A percentile compares a stretch with the other conserved stretches of the same genome.
These are phyloP conservation scores for Mystacides longicornis DNA, from an alignment of 2,888 invertebrate genomes.

Conservation along the genomic window DNA sequence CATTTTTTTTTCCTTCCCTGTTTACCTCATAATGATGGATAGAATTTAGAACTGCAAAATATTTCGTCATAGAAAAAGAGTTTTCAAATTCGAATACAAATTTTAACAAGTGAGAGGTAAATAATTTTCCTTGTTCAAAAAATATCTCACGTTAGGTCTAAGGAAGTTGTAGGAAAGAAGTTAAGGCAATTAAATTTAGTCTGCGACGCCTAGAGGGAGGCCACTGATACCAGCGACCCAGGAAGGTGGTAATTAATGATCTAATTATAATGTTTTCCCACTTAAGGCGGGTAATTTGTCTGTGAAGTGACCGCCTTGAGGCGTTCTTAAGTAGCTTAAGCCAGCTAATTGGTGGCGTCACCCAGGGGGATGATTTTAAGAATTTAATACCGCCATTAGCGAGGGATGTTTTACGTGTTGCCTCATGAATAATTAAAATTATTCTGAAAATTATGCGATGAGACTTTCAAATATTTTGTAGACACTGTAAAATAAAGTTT, in stretches of 20 bases:
- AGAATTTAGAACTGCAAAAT: no score
- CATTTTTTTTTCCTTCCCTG: no score
- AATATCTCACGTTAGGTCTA: no score
- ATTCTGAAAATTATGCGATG: neutral
- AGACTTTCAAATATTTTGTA: neutral
- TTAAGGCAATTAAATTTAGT: no score
- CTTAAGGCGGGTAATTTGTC: neutral
- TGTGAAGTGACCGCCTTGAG: slow-evolving; percentile 1
- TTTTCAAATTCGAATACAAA: no score
- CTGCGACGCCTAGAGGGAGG: no score
- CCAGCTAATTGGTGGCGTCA: neutral
- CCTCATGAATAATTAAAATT: neutral
- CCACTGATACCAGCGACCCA: no score
- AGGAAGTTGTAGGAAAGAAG: no score
- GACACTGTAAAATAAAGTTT: neutral
- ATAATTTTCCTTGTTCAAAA: no score
- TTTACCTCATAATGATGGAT: no score
- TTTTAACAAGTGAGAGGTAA: no score
- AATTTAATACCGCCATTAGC: slow-evolving; percentile 1
- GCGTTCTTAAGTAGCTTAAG: slow-evolving; percentile 1
- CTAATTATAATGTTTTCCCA: slow-evolving; percentile 1
- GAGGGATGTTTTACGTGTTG: neutral
- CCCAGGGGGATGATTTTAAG: neutral
- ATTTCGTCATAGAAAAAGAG: no score
- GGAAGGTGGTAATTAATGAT: neutral